phyloP scores from a whole-genome alignment of 2,888 invertebrate species.

The Biston stratarius region DNA sequence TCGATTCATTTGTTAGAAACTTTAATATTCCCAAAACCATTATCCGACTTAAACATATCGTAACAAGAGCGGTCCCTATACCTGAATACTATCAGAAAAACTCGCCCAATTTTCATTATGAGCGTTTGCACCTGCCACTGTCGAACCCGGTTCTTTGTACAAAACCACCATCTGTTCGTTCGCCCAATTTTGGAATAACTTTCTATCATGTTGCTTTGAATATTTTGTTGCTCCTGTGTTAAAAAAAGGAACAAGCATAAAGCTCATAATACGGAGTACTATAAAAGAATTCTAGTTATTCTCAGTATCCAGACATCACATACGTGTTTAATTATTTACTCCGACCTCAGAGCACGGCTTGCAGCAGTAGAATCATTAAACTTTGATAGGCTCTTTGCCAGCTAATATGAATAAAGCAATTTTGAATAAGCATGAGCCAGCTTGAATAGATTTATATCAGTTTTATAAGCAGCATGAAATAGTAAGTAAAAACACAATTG shows the following conservation, averaged over 20 bases:
- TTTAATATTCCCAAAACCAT: conserved; percentile 10
- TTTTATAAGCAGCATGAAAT: no score
- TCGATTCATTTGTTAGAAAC: not conserved
- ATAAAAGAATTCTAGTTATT: not conserved
- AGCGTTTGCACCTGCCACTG: conserved; percentile 70
- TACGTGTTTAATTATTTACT: conserved; percentile 11
- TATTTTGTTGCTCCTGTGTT: not conserved
- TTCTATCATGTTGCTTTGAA: not conserved
- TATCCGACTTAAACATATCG: conserved; percentile 16
- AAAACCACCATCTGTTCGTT: conserved; percentile 52
- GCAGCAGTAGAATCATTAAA: conserved; percentile 6
- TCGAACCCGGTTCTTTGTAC: conserved; percentile 41
- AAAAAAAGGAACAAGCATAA: not conserved
- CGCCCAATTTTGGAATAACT: conserved; percentile 16
- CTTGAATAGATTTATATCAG: not conserved
- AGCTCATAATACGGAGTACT: not conserved
- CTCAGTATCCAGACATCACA: not conserved
- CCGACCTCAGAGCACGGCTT: not conserved
- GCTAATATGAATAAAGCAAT: conserved; percentile 12
- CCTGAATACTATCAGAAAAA: conserved; percentile 58
- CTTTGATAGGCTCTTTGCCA: conserved; percentile 20
- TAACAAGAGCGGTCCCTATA: conserved; percentile 50
- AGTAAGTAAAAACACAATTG: not conserved
- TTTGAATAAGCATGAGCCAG: not conserved
- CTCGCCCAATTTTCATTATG: conserved; percentile 55